Evolutionary conservation across 2,113 vertebrate species (phyloP), one percentile per base, ranked within the genome.

Genomic region (Proterorhinus semilunaris): DNA sequence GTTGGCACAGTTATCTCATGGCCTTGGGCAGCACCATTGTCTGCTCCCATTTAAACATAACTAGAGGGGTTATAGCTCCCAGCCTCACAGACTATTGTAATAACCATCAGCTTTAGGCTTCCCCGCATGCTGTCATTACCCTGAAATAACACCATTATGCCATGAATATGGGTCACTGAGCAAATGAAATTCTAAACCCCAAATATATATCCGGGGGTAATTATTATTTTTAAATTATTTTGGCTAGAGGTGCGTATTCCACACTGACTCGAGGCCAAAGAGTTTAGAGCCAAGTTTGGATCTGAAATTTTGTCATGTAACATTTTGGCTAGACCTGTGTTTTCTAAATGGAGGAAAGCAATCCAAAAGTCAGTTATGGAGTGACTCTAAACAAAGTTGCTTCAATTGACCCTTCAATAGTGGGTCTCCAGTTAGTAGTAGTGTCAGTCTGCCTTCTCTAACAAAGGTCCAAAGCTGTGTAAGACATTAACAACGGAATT

Each of bases 61-160:
- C 87, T 89, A 83, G 68, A 85, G 88, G 74, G 71, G 62, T 80
- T 79, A 77, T 86, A 75, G 86, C 91, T 90, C 52, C 66, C 72
- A 91, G 90, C 86, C 74, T 83, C 82, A 79, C 63, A 83, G 82
- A 66, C 69, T 51, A 77, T 84, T 84, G 75, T 75, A 84, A 87
- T 80, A 90, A 90, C 85, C 86, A 89, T 88, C 85, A 90, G 86
- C 92, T 86, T 76, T 68, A 76, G 88, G 88, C 83, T 71, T 85
- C 65, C 62, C 84, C 72, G 69, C 82, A 79, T 82, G 84, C 68
- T 84, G 71, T 62, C 72, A 62, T 62, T 72, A 70, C 74, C 72
- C 75, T 76, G 49, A 65, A 76, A 69, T 68, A 59, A 74, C 15
- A 45, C 47, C 72, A 69, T 44, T 71, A 69, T 51, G 71, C 65